Evolutionary conservation across 2,113 vertebrate species (phyloP), one percentile per base, ranked within the genome.

Genomic region (Anguilla japonica): DNA sequence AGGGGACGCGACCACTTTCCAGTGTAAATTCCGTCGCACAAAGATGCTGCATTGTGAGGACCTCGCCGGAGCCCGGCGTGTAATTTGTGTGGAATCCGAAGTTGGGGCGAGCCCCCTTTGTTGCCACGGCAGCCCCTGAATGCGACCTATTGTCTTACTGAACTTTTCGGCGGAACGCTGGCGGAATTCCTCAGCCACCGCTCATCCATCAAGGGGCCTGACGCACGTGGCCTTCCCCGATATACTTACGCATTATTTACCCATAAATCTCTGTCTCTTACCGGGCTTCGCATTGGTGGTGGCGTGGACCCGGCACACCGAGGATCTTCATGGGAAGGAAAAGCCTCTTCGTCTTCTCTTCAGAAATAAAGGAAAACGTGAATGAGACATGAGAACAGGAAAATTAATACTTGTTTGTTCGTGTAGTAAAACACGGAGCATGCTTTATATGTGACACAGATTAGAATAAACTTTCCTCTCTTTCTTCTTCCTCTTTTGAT

Each of bases 151-250:
- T 90, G 89, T 92, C 87, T 88, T 83, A 87, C 82, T 87, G 81
- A 87, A 87, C 85, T 87, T 87, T 87, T 83, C 79, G 34, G 0
- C 34, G 34, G 78, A 79, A 83, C 87, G 83, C 60, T 78, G n/a
- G 79, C 87, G 87, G 87, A 88, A 92, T 88, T 89, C 88, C 82
- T 88, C 81, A 20, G 83, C 86, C 75, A 81, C 85, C 83, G 84
- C 87, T 91, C 88, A 90, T 88, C 90, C 87, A 87, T 90, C 89
- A 87, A 88, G 78, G 63, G 78, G 63, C 81, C 43, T 84, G 88
- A 90, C 85, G 83, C 78, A 87, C 63, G 87, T 84, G 86, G 83
- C 0, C 87, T 85, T 89, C 86, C 57, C 85, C 22, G n/a, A 63
- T 41, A 85, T 85, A 79, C 53, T 75, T 75, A 84, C 84, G 29